Evolutionary conservation across 2,888 invertebrate species (phyloP).

Genomic region (Spilarctia lutea): DNA sequence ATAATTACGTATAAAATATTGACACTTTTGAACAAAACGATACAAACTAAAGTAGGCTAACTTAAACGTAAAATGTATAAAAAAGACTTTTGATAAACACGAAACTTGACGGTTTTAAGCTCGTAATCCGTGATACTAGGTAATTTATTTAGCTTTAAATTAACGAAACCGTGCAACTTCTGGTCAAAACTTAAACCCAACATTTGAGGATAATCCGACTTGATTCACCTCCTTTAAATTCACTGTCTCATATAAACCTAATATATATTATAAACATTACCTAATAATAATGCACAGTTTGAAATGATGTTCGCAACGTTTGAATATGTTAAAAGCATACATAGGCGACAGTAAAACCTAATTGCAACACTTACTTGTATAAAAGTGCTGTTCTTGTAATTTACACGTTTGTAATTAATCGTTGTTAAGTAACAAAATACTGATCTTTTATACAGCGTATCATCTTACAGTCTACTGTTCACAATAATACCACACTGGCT

Average conservation of each 20-base stretch:
- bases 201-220: no score
- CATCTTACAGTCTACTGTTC: no score
- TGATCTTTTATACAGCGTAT: neutral
- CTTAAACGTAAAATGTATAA: neutral
- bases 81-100: neutral
- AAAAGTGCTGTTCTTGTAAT: neutral
- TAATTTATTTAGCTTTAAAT: no score
- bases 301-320: neutral
- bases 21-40: neutral
- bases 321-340: neutral
- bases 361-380: neutral
- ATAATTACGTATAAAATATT: no score
- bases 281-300: neutral
- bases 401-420: neutral
- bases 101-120: neutral
- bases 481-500: no score
- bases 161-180: no score
- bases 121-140: neutral
- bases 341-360: neutral
- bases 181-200: neutral
- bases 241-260: neutral
- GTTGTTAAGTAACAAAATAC: neutral
- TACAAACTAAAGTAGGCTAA: neutral
- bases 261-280: no score
- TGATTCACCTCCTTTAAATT: neutral